Base-by-base conservation (phyloP, 2,113 vertebrate species). In the Vulpes lagopus region DNA sequence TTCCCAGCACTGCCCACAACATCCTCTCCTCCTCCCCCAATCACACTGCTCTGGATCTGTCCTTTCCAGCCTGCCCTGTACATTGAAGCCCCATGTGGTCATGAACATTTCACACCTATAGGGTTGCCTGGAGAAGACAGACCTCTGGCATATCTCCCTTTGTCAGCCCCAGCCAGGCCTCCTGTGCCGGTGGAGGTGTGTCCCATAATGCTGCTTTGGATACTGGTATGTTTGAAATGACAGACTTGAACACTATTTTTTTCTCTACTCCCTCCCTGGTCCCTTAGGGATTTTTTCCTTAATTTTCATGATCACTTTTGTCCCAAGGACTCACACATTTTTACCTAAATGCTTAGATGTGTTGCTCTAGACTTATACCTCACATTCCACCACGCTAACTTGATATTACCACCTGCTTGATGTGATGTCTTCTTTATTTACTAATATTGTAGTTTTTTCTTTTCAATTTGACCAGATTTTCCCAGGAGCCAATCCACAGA, bases 81-180 rank as follows among this genome's bases (percentile, higher is more conserved):
- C 76, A 51, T 5, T 32, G 57, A 67, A 60, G 69, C 32, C 32
- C 25, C 74, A 27, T 35, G 9, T 3, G 32, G n/a, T 67, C 60
- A 57, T 14, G n/a, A 23, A 25, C 12, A 38, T 79, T 71, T 71
- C 71, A 96, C 25, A n/a, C n/a, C 12, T 55, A n/a, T 20, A 73
- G 60, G 27, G 78, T 64, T 89, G 22, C n/a, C 79, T 25, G 53
- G 69, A 71, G 27, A 53, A 55, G 17, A 81, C 14, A 32, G 64
- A 80, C 79, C 64, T 85, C 79, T 85, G 84, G 38, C 23, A 25
- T 19, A 51, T 80, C 79, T 89, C 62, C 85, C 64, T 95, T 85
- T 85, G 62, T 74, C 53, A 74, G 71, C 1, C 30, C 55, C 19
- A 55, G 49, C 78, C 83, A 95, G 79, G 23, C 55, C 15, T 95